A percentile compares a stretch with the other conserved stretches of the same genome.
Conservation (phyloP, 2,888 invertebrate genomes). For the Lobophora halterata region DNA sequence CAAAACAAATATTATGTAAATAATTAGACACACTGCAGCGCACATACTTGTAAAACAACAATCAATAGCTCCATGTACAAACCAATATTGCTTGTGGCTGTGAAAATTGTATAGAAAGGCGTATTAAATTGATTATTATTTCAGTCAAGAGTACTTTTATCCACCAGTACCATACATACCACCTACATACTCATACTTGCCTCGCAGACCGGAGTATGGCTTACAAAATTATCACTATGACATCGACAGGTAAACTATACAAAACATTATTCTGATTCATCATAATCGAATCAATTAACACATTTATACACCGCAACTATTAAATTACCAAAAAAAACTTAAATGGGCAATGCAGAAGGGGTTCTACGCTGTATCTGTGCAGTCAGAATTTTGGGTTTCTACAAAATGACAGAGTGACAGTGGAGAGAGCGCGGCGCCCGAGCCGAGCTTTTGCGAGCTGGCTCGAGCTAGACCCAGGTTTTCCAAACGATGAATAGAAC, state of each 20-base stretch:
- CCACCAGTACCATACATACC: constrained; percentile 17
- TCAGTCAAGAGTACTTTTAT: constrained; percentile 21
- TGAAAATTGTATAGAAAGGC: constrained; percentile 2
- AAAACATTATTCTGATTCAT: not conserved
- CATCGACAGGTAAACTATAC: constrained; percentile 13
- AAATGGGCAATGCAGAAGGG: too few relatives aligned
- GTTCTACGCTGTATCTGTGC: too few relatives aligned
- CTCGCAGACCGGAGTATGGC: not conserved
- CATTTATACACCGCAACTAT: not conserved
- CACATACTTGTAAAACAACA: too few relatives aligned
- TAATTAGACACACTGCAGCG: too few relatives aligned
- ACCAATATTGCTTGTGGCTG: constrained; percentile 9
- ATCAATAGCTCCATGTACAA: constrained; percentile 9
- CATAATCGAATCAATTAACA: constrained; percentile 3
- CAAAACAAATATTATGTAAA: too few relatives aligned
- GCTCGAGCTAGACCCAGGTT: too few relatives aligned
- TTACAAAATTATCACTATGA: constrained; percentile 3
- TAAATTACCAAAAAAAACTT: too few relatives aligned
- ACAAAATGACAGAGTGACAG: too few relatives aligned
- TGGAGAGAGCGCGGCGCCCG: too few relatives aligned
- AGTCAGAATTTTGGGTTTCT: too few relatives aligned
- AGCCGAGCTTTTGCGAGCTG: too few relatives aligned
- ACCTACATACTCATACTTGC: constrained; percentile 16
- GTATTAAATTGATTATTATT: constrained; percentile 22
- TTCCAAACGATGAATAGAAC: too few relatives aligned